These are phyloP conservation scores for Macrophya annulata DNA, from an alignment of 2,888 invertebrate species.

Conservation along the genomic window DNA sequence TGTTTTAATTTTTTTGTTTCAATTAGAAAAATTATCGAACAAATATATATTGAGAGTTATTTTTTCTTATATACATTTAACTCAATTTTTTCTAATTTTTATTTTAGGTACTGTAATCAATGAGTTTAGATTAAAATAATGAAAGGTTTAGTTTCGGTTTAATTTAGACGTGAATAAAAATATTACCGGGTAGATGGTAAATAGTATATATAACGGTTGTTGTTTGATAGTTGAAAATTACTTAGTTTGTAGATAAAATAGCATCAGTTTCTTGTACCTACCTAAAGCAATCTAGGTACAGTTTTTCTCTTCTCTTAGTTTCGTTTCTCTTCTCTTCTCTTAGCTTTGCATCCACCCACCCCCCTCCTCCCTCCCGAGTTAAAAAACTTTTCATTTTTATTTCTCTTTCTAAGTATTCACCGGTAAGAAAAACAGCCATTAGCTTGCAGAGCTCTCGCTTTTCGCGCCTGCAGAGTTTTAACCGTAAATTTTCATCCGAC, in stretches of 20 bases:
- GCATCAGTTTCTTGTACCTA: background rate
- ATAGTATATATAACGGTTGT: background rate
- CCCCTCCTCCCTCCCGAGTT: too few relatives aligned
- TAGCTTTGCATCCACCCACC: background rate
- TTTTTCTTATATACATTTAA: too few relatives aligned
- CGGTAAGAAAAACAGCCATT: slow-evolving; percentile 79
- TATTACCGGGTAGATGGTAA: background rate
- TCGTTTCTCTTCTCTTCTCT: background rate
- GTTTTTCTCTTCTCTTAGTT: background rate
- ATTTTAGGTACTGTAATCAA: too few relatives aligned
- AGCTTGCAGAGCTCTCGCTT: slow-evolving; percentile 78
- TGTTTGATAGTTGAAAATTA: slow-evolving; percentile 34
- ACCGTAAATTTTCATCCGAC: slow-evolving; percentile 55
- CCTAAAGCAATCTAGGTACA: background rate
- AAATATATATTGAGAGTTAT: too few relatives aligned
- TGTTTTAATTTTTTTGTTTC: background rate
- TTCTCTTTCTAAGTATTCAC: slow-evolving; percentile 35
- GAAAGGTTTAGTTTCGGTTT: background rate
- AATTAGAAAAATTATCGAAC: background rate
- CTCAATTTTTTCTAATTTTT: too few relatives aligned
- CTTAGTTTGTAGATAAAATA: background rate
- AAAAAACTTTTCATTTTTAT: slow-evolving; percentile 21
- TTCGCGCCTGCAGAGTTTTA: slow-evolving; percentile 70
- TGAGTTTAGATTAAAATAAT: too few relatives aligned
- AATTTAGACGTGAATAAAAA: background rate